Conservation (phyloP, 2,888 invertebrate species). For the Drosophila falleni region DNA sequence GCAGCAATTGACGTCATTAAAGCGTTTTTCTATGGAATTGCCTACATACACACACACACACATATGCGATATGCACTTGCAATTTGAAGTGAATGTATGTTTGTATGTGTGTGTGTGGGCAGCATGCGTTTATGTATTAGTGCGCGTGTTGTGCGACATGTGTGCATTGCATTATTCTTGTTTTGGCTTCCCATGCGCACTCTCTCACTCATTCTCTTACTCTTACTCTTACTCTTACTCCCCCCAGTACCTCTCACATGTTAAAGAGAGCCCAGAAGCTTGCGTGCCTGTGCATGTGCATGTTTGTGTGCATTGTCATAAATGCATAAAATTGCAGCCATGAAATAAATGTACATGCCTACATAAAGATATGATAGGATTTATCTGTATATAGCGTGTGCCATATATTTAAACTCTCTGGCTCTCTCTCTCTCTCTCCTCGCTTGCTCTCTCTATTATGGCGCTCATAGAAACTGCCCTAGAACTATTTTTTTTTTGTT, state of each 20-base stretch:
- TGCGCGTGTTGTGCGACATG: conserved; percentile 72
- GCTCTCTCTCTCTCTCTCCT: not conserved
- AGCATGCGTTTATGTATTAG: conserved; percentile 52
- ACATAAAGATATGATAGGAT: conserved; percentile 37
- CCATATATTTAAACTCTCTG: conserved; percentile 33
- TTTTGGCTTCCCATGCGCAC: conserved; percentile 61
- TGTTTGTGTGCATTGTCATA: conserved; percentile 65
- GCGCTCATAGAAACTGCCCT: conserved; percentile 54
- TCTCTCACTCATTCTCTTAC: conserved; percentile 56
- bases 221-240: conserved; percentile 37
- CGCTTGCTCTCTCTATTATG: not conserved
- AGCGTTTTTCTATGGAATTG: conserved; percentile 58
- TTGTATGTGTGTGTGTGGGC: conserved; percentile 43
- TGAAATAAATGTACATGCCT: conserved; percentile 37
- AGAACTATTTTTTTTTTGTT: conserved; percentile 52
- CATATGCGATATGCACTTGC: conserved; percentile 55
- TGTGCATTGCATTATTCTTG: conserved; percentile 72
- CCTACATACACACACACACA: conserved; percentile 23
- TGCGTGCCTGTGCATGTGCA: conserved; percentile 23
- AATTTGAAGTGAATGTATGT: conserved; percentile 48
- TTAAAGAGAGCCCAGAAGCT: conserved; percentile 52
- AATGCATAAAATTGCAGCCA: conserved; percentile 78
- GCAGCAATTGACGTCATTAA: conserved; percentile 68
- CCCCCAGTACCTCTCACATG: conserved; percentile 1
- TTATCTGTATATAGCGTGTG: conserved; percentile 44